Base-by-base conservation (phyloP, 2,888 invertebrate species). In the Stegana nigrithorax region DNA sequence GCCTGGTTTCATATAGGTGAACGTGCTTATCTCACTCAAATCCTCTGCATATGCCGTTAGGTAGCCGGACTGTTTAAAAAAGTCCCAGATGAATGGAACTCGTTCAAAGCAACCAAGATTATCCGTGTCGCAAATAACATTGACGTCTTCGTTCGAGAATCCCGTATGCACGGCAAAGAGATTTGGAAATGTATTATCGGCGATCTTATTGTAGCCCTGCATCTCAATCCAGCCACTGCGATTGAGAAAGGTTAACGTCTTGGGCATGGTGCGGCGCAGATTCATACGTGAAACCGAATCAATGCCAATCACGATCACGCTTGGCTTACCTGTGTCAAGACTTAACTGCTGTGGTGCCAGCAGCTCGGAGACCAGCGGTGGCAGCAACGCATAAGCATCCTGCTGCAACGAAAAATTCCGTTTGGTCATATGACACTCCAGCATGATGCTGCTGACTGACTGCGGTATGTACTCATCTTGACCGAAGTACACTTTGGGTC, bases 121-220 rank as follows among this genome's bases (percentile, higher is more conserved):
- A 6, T 82, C 80, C 19, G 88, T 87, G 32, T 86, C 81, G 66
- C 88, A 87, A 3, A 80, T 72, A 14, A 17, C 5, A 57, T 88
- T 86, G 17, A 89, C 83, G 14, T 86, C 68, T 1, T 78, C 67
- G 26, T 81, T 75, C 62, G 83, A 88, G 66, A 88, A 86, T 0
- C 94, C 95, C 0, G 92, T 90, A 8, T 93, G 86, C 56, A 92
- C 87, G 0, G 94, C 93, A 88, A 94, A 91, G 59, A 95, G 83
- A 84, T 96, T 96, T 0, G 95, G 93, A 79, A 92, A 93, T 0
- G 94, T 95, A 73, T 95, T 95, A 74, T 95, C 95, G 1, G 90
- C 93, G 63, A 88, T 88, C 86, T 88, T 88, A 72, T 88, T 87
- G 83, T 92, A 93, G 2, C 92, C 94, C 72, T 89, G 87, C 79